These are phyloP conservation scores for Neosalanx taihuensis DNA, from an alignment of 2,797 vertebrate genomes.

Conservation along the genomic window DNA sequence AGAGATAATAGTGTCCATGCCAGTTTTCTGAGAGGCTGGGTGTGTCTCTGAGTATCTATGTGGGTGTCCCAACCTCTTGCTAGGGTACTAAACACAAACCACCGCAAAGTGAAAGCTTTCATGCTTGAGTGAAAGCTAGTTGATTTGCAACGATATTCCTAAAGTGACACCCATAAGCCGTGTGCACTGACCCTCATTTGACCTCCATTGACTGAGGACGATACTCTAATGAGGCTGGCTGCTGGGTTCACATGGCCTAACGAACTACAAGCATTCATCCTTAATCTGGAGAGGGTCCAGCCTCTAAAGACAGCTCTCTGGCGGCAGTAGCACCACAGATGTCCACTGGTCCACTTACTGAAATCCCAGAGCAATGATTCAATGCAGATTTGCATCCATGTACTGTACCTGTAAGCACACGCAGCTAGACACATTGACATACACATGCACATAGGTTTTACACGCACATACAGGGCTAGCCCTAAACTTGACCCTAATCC, in stretches of 20 bases:
- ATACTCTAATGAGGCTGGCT: slow-evolving; percentile 11
- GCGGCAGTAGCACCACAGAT: slow-evolving; percentile 36
- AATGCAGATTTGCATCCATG: not conserved
- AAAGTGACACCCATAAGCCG: not conserved
- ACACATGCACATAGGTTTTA: not conserved
- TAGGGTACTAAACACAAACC: no score
- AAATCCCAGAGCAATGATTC: not conserved
- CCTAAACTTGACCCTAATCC: no score
- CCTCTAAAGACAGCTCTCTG: slow-evolving; percentile 27
- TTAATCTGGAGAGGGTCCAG: slow-evolving; percentile 23
- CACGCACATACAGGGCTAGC: not conserved
- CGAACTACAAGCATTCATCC: slow-evolving; percentile 16
- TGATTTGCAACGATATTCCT: not conserved
- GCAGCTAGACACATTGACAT: not conserved
- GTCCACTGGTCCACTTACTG: slow-evolving; percentile 30
- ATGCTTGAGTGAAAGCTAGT: no score
- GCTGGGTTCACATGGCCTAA: slow-evolving; percentile 35
- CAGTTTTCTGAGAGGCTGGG: no score
- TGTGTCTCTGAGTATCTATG: no score
- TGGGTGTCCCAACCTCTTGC: no score
- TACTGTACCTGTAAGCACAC: not conserved
- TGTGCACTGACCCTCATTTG: not conserved
- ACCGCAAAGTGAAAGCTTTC: no score
- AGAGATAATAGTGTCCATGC: no score
- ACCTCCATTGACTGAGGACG: not conserved